These are phyloP conservation scores for Podotricha telesiphe DNA, from an alignment of 2,888 invertebrate species.

Conservation along the genomic window DNA sequence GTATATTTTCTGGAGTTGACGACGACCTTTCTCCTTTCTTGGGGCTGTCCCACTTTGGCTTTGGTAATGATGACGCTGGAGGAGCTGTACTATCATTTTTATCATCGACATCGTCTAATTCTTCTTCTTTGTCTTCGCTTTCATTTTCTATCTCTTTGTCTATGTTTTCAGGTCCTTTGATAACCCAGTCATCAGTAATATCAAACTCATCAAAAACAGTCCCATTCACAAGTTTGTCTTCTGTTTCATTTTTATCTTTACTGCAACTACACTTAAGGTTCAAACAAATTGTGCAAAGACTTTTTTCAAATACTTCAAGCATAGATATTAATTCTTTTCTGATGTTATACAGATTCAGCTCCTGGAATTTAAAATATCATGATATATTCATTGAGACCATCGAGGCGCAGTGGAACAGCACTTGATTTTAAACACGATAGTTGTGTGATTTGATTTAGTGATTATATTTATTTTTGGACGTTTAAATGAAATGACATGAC, in stretches of 20 bases:
- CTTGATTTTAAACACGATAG: no score
- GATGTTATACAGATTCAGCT: conserved; percentile 53
- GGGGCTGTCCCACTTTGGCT: conserved; percentile 25
- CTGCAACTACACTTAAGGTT: conserved; percentile 51
- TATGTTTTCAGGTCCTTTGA: background rate
- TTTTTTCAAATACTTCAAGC: conserved; percentile 49
- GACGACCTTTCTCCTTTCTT: conserved; percentile 23
- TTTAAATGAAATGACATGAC: no score
- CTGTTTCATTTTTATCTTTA: conserved; percentile 3
- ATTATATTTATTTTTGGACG: no score
- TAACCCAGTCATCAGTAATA: background rate
- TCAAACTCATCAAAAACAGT: background rate
- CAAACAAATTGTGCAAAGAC: conserved; percentile 51
- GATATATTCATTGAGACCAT: no score
- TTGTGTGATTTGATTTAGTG: no score
- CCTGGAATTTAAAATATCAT: conserved; percentile 47
- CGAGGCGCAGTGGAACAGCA: no score
- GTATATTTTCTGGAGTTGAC: conserved; percentile 33
- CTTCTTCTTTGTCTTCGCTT: conserved; percentile 1
- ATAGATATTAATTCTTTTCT: conserved; percentile 51
- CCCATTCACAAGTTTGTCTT: background rate
- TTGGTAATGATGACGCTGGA: conserved; percentile 31
- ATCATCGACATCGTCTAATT: background rate
- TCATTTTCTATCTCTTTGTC: conserved; percentile 14
- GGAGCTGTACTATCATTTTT: conserved; percentile 25